Evolutionary conservation across 2,888 invertebrate species (phyloP), one percentile per base, ranked within the genome.

Genomic region (Cyclophora albipunctata): DNA sequence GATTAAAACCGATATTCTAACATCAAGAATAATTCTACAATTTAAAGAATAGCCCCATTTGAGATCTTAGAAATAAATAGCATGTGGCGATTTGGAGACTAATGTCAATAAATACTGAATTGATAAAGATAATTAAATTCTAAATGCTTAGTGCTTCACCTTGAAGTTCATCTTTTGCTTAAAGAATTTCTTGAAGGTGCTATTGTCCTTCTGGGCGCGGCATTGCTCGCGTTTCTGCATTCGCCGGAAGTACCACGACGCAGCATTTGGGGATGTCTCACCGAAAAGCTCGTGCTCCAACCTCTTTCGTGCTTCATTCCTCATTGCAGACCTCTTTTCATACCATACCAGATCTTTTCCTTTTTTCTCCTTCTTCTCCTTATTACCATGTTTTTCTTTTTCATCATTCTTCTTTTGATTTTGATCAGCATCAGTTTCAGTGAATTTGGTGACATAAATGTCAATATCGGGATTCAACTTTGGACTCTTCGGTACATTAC

Each of bases 201-300:
- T 76, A 55, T 84, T 87, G 49, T 81, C 78, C 7, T 71, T 71
- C 51, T 84, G 83, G 3, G 76, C 69, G 45, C 88, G 81, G 51
- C 85, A 84, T 50, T 87, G 85, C 50, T 89, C 88, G 4, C 89
- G 75, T 51, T 76, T 76, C 48, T 81, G 78, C 88, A 89, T 84
- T 34, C 88, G 81, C 20, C 81, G 74, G 57, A 89, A 89, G 60
- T 89, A 89, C 89, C 89, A 89, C 2, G 78, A 76, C 1, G 86
- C 84, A 43, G 74, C 78, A 55, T 83, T 83, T 2, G 72, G 66
- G 42, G 66, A 73, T 7, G 64, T 69, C 37, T 79, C 77, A 7
- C 80, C 80, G 59, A 84, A 81, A 7, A 82, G 54, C 50, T 82
- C 86, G 42, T 73, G 67, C 56, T 85, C 81, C 3, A 84, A 59